Conservation (phyloP, 2,888 invertebrate genomes). For the Nemurella pictetii region DNA sequence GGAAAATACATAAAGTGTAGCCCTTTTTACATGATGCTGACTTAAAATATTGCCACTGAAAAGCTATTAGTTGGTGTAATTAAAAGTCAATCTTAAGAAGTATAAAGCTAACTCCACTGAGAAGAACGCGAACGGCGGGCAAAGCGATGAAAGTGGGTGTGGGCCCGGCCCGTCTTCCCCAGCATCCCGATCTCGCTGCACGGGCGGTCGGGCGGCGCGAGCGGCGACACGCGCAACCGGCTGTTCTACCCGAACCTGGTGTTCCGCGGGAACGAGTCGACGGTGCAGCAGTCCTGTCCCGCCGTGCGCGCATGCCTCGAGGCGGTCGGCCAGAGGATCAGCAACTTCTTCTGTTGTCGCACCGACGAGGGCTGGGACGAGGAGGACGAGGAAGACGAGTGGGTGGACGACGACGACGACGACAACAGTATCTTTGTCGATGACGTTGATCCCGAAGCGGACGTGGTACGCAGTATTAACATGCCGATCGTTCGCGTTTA, state of each 20-base stretch:
- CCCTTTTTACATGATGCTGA: too few relatives aligned
- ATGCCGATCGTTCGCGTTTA: not conserved
- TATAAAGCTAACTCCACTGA: too few relatives aligned
- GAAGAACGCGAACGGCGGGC: too few relatives aligned
- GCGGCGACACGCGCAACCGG: not conserved
- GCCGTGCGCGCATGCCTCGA: not conserved
- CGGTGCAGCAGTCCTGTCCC: not conserved
- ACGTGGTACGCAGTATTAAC: not conserved
- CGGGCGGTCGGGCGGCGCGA: not conserved
- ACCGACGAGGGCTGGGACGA: slow-evolving; percentile 7
- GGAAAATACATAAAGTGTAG: too few relatives aligned
- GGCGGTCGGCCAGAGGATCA: not conserved
- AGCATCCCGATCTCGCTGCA: not conserved
- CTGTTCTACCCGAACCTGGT: not conserved
- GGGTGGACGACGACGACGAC: slow-evolving; percentile 11
- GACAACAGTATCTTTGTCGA: not conserved
- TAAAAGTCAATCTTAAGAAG: too few relatives aligned
- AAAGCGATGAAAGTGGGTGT: too few relatives aligned
- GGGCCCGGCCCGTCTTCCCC: too few relatives aligned
- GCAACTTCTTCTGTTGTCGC: slow-evolving; percentile 9
- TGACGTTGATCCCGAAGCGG: not conserved
- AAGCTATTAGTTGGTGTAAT: too few relatives aligned
- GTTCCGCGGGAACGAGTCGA: not conserved
- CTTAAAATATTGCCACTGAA: too few relatives aligned
- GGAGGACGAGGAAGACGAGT: not conserved